Evolutionary conservation across 64 coral and sea anemone species (phyloP), one percentile per base, ranked within the genome.

Genomic region (Porites lutea): DNA sequence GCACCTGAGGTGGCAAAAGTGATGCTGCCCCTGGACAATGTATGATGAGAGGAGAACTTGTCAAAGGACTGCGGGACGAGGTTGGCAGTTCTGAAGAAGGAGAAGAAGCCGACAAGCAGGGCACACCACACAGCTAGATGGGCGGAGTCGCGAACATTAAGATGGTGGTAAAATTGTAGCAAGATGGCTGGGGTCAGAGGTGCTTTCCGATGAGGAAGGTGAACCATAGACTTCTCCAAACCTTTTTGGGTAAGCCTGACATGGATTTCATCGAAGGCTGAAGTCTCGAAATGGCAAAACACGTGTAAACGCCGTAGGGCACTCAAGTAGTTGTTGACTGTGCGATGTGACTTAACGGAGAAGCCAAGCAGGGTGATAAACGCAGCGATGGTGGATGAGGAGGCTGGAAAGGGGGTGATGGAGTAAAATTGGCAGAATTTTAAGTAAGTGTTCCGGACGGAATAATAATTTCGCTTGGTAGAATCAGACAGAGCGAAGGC

Each of bases 291-390:
- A 19, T 51, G 55, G 44, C 59, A 79, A 6, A 89, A 67, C 5
- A 51, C 20, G 75, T 79, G 88, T n/a, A 67, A 37, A 19, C 73
- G 55, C 15, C 64, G 74, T 16, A 89, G 87, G 61, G 87, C 72
- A 16, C 54, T 49, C 5, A 89, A 37, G 58, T 88, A 77, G 16
- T 89, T 89, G 55, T 89, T 78, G 22, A 89, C 59, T 18, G 87
- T 89, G 14, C 79, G 43, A 54, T 89, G 59, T 19, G 87, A 89
- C 46, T 89, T 89, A 6, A 89, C 87, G 18, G 88, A 90, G 59
- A 78, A 90, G 16, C 75, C 52, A 45, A 79, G 57, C 19, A 90
- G 66, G 13, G 88, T 79, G 8, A 89, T 78, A 22, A 78, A 78
- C 23, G 55, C 9, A 8, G 59, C 18, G 16, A 89, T 63, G 13